Evolutionary conservation across 2,113 vertebrate species (phyloP), one percentile per base, ranked within the genome.

Genomic region (Oncorhynchus masou): DNA sequence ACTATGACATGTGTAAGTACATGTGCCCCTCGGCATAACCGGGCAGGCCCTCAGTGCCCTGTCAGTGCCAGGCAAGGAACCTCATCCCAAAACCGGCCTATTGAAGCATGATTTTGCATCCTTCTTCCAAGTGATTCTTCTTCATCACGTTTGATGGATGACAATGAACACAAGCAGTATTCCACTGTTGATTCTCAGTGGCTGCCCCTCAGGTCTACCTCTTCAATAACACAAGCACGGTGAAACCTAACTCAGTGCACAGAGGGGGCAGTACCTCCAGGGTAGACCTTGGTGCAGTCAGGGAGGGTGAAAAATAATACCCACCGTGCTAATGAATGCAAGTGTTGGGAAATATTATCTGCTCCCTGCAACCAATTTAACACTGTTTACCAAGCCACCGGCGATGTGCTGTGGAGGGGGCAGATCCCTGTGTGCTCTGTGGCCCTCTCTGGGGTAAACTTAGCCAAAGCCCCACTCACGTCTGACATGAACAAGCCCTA

Each of bases 161-260:
- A 5, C 5, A 15, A 54, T 16, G 1, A 54, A 88, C 89, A 84
- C 78, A 90, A 88, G 90, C 88, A 91, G 91, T 88, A 89, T 90
- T 92, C 88, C 86, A 87, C 84, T 90, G 89, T 89, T 89, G 88
- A 91, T 91, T 90, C 89, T 86, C 12, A 88, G 83, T 88, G 87
- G 90, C 83, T 90, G 85, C 87, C 89, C 90, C 76, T 78, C 86
- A 81, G 89, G 85, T 83, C 81, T 86, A 86, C 88, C 45, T 83
- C 88, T 92, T 90, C 85, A 87, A 90, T 90, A 87, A 90, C 89
- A 12, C 90, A 84, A 76, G 87, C 81, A 54, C 81, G 84, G 81
- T 85, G 83, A 87, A 85, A 84, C 39, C 39, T 45, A 45, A 45
- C 9, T 81, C 1, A 39, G 66, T 80, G 79, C 77, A 57, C 3